A percentile compares a stretch with the other conserved stretches of the same genome.
Conservation (phyloP, 2,888 invertebrate genomes). For the Cantharis flavilabris region DNA sequence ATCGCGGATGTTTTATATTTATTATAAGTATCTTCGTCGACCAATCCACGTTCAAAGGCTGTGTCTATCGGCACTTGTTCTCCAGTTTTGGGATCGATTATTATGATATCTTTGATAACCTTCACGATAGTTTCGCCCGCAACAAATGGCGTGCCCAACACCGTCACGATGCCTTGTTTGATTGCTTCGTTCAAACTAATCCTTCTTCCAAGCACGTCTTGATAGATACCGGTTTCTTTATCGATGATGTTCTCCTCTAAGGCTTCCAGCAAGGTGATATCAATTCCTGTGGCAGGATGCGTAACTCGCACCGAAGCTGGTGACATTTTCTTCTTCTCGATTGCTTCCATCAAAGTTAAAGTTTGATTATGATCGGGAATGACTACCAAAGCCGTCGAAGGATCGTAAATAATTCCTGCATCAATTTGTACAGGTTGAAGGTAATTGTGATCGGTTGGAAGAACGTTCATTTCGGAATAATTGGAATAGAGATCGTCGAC, state of each 20-base stretch:
- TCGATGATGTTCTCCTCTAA: conserved; percentile 76
- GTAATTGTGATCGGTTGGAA: conserved; percentile 53
- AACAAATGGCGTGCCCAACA: conserved; percentile 75
- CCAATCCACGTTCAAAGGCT: conserved; percentile 76
- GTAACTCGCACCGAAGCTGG: conserved; percentile 69
- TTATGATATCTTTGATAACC: conserved; percentile 61
- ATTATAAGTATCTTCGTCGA: conserved; percentile 63
- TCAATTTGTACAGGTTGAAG: conserved; percentile 74
- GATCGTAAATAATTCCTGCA: conserved; percentile 78
- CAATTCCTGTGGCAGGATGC: conserved; percentile 70
- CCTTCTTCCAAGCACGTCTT: conserved; percentile 67
- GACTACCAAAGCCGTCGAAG: conserved; percentile 74
- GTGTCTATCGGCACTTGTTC: conserved; percentile 80
- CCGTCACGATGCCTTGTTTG: conserved; percentile 75
- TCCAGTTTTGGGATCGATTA: conserved; percentile 80
- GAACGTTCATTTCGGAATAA: conserved; percentile 57
- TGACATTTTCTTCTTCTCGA: conserved; percentile 75
- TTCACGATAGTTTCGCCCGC: conserved; percentile 70
- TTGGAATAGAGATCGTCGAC: conserved; percentile 57
- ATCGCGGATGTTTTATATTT: conserved; percentile 58
- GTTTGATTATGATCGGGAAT: conserved; percentile 73
- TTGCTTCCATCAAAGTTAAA: conserved; percentile 74
- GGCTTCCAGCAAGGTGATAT: conserved; percentile 75
- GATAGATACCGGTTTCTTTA: conserved; percentile 70
- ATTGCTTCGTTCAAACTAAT: conserved; percentile 75